Evolutionary conservation across 2,113 vertebrate genomes (phyloP).

Genomic region (Oreotrochilus melanogaster): DNA sequence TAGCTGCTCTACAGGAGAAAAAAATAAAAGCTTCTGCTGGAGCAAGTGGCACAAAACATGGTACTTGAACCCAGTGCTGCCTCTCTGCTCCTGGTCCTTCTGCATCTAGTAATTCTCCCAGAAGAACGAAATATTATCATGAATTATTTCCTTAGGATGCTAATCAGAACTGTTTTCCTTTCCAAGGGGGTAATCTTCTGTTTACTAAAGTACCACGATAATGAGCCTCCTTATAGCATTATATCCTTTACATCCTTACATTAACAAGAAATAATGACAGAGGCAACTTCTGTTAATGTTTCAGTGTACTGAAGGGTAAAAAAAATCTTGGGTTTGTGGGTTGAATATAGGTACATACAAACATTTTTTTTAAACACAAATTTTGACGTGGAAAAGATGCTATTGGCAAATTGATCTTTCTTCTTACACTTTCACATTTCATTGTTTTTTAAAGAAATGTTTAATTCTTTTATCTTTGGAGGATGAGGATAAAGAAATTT

Average conservation of each 20-base stretch:
- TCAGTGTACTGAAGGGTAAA: conserved; percentile 16
- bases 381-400: conserved; percentile 58
- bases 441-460: conserved; percentile 51
- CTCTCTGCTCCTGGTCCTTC: neutral
- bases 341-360: neutral
- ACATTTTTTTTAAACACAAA: conserved; percentile 16
- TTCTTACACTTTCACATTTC: conserved; percentile 49
- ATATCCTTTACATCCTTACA: too few relatives aligned
- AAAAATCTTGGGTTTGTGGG: conserved; percentile 55
- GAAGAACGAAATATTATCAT: conserved; percentile 25
- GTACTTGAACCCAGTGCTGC: neutral
- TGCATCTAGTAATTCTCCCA: neutral
- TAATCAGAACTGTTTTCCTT: conserved; percentile 27
- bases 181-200: conserved; percentile 15
- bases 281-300: conserved; percentile 56
- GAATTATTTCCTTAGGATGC: neutral
- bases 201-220: conserved; percentile 16
- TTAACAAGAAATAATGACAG: conserved; percentile 16
- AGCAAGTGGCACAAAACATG: neutral
- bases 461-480: conserved; percentile 57
- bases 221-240: conserved; percentile 24
- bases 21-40: neutral
- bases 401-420: conserved; percentile 45
- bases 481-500: conserved; percentile 51
- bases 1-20: neutral